phyloP scores from a whole-genome alignment of 2,888 invertebrate genomes.

The Helicoverpa assulta region DNA sequence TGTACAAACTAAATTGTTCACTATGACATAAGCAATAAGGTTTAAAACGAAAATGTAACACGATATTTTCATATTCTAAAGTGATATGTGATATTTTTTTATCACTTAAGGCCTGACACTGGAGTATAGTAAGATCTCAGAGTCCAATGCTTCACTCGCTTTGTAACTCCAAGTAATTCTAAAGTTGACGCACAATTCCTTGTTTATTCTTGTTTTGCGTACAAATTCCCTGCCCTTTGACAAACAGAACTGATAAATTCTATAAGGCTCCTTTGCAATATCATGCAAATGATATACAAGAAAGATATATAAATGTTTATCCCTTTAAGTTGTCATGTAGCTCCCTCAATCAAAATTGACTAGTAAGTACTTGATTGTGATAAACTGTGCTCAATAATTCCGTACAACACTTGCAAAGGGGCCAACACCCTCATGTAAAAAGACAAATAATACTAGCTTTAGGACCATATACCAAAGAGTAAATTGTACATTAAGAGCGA shows the following conservation, averaged over 20 bases:
- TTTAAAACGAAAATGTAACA: slow-evolving; percentile 72
- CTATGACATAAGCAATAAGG: slow-evolving; percentile 79
- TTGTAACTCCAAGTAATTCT: slow-evolving; percentile 34
- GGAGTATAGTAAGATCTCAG: slow-evolving; percentile 66
- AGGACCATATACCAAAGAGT: slow-evolving; percentile 89
- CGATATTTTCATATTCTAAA: slow-evolving; percentile 88
- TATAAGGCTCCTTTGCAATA: slow-evolving; percentile 71
- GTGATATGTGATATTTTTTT: slow-evolving; percentile 84
- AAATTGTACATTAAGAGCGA: slow-evolving; percentile 87
- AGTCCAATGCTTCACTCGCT: slow-evolving; percentile 52
- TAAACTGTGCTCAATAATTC: slow-evolving; percentile 59
- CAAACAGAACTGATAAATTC: slow-evolving; percentile 53
- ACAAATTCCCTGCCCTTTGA: slow-evolving; percentile 52
- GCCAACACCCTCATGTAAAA: slow-evolving; percentile 80
- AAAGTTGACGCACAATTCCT: slow-evolving; percentile 42
- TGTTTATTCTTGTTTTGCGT: slow-evolving; percentile 57
- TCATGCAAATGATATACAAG: slow-evolving; percentile 23
- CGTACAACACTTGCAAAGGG: slow-evolving; percentile 75
- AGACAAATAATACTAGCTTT: slow-evolving; percentile 85
- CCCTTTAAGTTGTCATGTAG: slow-evolving; percentile 41
- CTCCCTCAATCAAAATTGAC: slow-evolving; percentile 48
- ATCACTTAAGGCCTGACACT: slow-evolving; percentile 75
- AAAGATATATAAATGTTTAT: slow-evolving; percentile 2
- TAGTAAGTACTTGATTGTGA: slow-evolving; percentile 62
- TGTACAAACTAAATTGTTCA: slow-evolving; percentile 80